Conservation (phyloP, 2,797 vertebrate species). For the Catamblyrhynchus diadema region DNA sequence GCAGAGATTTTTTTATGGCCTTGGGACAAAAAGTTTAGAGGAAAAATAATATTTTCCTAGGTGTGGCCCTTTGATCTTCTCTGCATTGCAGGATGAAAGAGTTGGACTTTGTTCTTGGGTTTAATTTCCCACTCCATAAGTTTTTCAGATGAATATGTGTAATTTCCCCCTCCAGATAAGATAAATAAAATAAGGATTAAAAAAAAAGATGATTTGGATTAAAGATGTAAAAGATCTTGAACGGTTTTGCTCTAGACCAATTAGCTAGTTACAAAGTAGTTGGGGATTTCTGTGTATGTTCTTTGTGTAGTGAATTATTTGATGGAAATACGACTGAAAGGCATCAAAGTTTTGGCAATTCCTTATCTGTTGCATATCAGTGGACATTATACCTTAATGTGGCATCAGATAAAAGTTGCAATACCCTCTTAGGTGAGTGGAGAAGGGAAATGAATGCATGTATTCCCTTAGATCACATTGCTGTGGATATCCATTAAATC, state of each 20-base stretch:
- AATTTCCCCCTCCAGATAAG: not conserved
- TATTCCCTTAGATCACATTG: constrained; percentile 45
- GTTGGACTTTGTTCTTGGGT: not conserved
- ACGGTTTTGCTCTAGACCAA: not conserved
- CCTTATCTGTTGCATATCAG: constrained; percentile 7
- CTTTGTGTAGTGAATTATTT: not conserved
- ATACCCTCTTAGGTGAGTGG: constrained; percentile 9
- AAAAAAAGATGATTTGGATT: not conserved
- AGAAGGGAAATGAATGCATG: constrained; percentile 39
- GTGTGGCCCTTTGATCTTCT: constrained; percentile 20
- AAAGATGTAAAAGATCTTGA: not conserved
- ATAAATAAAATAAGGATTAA: not conserved
- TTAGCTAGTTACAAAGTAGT: not conserved
- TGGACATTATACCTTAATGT: constrained; percentile 4
- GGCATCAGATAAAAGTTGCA: constrained; percentile 41
- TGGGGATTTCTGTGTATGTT: not conserved
- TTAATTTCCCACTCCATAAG: not conserved
- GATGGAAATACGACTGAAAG: not conserved
- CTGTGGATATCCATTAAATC: not conserved
- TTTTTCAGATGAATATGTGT: not conserved
- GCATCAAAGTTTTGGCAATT: constrained; percentile 26
- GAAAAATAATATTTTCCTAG: constrained; percentile 34
- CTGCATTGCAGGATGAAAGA: not conserved
- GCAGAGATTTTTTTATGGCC: not conserved
- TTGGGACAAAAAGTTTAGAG: constrained; percentile 5